A percentile compares a stretch with the other conserved stretches of the same genome.
phyloP scores from a whole-genome alignment of 2,888 invertebrate genomes.

The Rhagophthalmus giganteus region DNA sequence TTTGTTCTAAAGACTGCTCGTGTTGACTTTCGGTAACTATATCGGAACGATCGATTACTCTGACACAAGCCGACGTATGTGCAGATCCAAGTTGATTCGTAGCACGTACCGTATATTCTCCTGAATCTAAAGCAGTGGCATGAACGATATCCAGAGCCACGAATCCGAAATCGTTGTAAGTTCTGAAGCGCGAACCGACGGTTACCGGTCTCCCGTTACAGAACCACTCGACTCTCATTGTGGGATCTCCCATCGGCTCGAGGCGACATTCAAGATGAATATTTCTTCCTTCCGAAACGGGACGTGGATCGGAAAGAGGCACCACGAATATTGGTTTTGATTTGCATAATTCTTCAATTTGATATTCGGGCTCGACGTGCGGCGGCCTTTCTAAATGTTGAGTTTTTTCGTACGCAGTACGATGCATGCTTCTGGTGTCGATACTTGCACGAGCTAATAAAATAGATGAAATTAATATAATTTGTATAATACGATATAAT shows the following conservation, averaged over 20 bases:
- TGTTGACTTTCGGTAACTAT: slow-evolving; percentile 88
- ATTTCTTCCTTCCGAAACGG: slow-evolving; percentile 84
- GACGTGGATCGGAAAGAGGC: slow-evolving; percentile 83
- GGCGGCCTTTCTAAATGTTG: slow-evolving; percentile 82
- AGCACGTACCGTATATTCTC: slow-evolving; percentile 92
- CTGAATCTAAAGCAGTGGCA: slow-evolving; percentile 90
- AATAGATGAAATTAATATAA: neutral
- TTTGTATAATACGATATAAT: neutral
- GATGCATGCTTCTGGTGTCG: slow-evolving; percentile 89
- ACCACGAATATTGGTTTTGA: slow-evolving; percentile 94
- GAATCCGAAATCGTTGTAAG: slow-evolving; percentile 96
- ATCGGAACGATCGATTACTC: slow-evolving; percentile 80
- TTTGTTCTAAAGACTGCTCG: slow-evolving; percentile 89
- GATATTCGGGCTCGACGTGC: slow-evolving; percentile 84
- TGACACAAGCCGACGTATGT: slow-evolving; percentile 87
- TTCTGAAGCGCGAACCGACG: slow-evolving; percentile 89
- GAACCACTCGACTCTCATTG: slow-evolving; percentile 95
- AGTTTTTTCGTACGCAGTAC: slow-evolving; percentile 83
- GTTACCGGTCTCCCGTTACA: slow-evolving; percentile 89
- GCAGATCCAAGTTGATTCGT: slow-evolving; percentile 92
- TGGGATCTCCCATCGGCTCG: slow-evolving; percentile 95
- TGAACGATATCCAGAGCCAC: slow-evolving; percentile 95
- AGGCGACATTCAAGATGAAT: slow-evolving; percentile 89
- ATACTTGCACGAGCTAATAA: slow-evolving; percentile 80
- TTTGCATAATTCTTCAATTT: slow-evolving; percentile 90